Evolutionary conservation across 2,888 invertebrate species (phyloP), one percentile per base, ranked within the genome.

Genomic region (Drosophila diplacantha): DNA sequence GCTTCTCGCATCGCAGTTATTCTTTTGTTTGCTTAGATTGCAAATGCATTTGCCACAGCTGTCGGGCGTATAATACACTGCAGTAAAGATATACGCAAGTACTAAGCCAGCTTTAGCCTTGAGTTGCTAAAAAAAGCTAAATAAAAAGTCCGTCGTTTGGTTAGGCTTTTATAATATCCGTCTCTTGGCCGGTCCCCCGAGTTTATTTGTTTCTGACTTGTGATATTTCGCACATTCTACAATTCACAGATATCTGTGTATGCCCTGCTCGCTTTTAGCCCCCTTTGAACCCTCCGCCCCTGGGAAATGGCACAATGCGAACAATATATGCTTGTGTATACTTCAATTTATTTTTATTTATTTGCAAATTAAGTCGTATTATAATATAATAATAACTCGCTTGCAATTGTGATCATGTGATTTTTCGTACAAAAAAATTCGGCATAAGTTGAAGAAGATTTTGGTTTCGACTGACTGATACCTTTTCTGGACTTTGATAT

Each of bases 141-240:
- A 38, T 34, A 63, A 56, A 49, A 56, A 39, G 16, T 35, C 20
- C 41, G 55, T 52, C 64, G 7, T 41, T 51, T 53, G 68, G 63
- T 63, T 61, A 24, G 24, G 9, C 24, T n/a, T 41, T 41, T 41
- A 41, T n/a, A 12, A 60, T 78, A 50, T 58, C 49, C 52, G 58
- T 32, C 38, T 62, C 47, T 12, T 51, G 60, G 26, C 22, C 38
- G 16, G 31, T 34, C 26, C 29, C 29, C 29, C 18, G 14, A 31
- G 7, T 39, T 6, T 24, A 22, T 41, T 34, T 47, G 24, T 49
- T 24, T 46, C 35, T n/a, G 44, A 73, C 50, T 67, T 78, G 78
- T 65, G 63, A 81, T 70, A 83, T 73, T 78, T 83, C 83, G 79
- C 78, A 79, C 83, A 68, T 81, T 71, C 16, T 29, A 26, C 34